Evolutionary conservation across 2,888 invertebrate species (phyloP).

Genomic region (Rotaria sp.): DNA sequence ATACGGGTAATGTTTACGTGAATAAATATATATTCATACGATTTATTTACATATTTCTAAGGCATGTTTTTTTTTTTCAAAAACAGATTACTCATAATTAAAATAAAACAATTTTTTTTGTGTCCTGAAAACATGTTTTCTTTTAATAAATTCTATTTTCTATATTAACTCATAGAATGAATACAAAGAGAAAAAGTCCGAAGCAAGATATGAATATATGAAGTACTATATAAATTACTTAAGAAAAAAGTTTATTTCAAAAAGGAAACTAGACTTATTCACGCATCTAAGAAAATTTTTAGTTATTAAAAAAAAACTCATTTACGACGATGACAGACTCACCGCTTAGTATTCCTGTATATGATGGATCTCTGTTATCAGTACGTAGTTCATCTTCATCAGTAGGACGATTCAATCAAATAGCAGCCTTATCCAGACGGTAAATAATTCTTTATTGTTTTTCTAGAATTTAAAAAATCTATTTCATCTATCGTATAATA

Average conservation of each 20-base stretch:
- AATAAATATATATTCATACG: background rate
- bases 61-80: background rate
- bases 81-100: background rate
- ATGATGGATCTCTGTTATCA: constrained; percentile 38
- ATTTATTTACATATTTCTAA: background rate
- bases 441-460: background rate
- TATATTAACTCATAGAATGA: background rate
- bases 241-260: background rate
- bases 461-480: too few relatives aligned
- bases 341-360: constrained; percentile 35
- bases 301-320: background rate
- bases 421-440: background rate
- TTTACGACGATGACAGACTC: constrained; percentile 8
- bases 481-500: background rate
- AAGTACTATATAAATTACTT: background rate
- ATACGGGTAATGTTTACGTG: background rate
- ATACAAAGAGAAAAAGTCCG: background rate
- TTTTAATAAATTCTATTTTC: background rate
- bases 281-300: background rate
- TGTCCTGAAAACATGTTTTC: too few relatives aligned
- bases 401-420: background rate
- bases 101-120: background rate
- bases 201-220: background rate
- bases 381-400: constrained; percentile 30
- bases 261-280: background rate